These are phyloP conservation scores for Tuberolachnus salignus DNA, from an alignment of 2,888 invertebrate species.

Conservation along the genomic window DNA sequence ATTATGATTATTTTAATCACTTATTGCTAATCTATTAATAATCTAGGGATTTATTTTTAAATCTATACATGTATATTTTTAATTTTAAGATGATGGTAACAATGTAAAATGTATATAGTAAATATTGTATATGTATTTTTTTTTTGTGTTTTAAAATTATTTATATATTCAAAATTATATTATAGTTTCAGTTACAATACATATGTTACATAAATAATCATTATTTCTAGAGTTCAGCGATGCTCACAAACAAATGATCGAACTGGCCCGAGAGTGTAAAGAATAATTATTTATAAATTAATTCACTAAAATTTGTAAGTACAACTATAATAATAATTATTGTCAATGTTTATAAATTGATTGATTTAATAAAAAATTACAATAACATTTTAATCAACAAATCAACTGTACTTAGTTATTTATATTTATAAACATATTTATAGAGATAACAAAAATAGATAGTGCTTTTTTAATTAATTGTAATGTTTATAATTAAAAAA, in stretches of 20 bases:
- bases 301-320: constrained; percentile 15
- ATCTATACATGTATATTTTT: too few species aligned
- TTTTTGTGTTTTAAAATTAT: not conserved
- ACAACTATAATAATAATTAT: constrained; percentile 24
- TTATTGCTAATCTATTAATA: too few species aligned
- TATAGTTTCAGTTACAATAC: not conserved
- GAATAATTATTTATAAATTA: constrained; percentile 19
- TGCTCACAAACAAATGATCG: constrained; percentile 33
- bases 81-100: too few species aligned
- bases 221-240: constrained; percentile 54
- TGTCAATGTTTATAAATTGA: constrained; percentile 10
- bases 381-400: constrained; percentile 22
- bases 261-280: constrained; percentile 48
- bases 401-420: constrained; percentile 19
- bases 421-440: constrained; percentile 19
- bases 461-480: too few species aligned
- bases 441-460: not conserved
- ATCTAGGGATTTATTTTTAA: too few species aligned
- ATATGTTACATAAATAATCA: not conserved
- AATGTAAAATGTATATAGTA: too few species aligned
- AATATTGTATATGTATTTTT: too few species aligned
- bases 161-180: constrained; percentile 1
- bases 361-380: constrained; percentile 30
- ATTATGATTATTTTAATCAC: too few species aligned
- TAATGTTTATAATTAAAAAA: too few species aligned